These are phyloP conservation scores for Oryzias javanicus DNA, from an alignment of 2,113 vertebrate species.

Conservation along the genomic window DNA sequence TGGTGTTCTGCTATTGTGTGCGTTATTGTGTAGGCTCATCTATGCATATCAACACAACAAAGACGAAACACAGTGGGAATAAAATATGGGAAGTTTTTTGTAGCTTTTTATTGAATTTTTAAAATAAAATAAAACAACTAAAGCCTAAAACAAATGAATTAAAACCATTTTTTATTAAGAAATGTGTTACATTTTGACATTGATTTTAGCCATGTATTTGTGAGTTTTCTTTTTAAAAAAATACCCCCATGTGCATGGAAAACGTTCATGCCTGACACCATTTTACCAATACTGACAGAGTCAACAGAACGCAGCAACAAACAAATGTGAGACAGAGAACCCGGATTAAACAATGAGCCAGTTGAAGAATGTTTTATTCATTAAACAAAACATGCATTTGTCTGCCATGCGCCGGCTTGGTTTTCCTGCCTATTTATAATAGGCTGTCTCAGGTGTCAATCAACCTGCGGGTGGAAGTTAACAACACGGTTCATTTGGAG, in stretches of 20 bases:
- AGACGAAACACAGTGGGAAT: no score
- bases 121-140: no score
- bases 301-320: conserved; percentile 48
- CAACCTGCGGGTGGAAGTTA: conserved; percentile 40
- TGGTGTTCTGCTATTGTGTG: no score
- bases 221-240: conserved; percentile 15
- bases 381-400: conserved; percentile 25
- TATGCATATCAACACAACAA: no score
- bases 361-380: conserved; percentile 65
- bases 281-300: conserved; percentile 45
- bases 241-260: conserved; percentile 17
- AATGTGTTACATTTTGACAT: no score
- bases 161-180: no score
- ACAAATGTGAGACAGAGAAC: conserved; percentile 48
- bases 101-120: no score
- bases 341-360: conserved; percentile 49
- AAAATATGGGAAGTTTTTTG: no score
- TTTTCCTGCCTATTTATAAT: conserved; percentile 55
- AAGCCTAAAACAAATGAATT: no score
- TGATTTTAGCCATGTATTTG: conserved; percentile 31
- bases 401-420: conserved; percentile 35
- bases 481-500: conserved; percentile 9
- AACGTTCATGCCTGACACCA: conserved; percentile 34
- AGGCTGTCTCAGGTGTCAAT: conserved; percentile 66
- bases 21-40: no score